phyloP scores from a whole-genome alignment of 2,888 invertebrate species.

The Sussaba pulchella region DNA sequence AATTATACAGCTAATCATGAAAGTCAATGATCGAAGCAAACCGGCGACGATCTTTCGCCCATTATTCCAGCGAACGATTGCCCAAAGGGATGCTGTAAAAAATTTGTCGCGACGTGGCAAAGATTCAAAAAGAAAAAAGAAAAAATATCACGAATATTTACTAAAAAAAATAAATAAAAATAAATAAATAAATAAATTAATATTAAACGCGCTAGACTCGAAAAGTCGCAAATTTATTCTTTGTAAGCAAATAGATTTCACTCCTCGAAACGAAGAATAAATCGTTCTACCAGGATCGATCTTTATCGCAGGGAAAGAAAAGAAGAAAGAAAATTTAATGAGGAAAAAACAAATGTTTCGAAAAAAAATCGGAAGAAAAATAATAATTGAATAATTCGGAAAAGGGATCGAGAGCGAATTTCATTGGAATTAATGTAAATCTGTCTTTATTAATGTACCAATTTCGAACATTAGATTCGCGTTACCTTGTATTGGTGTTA shows the following conservation, averaged over 20 bases:
- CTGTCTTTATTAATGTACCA: constrained; percentile 65
- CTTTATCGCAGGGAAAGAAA: constrained; percentile 29
- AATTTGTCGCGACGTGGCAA: constrained; percentile 28
- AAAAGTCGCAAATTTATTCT: constrained; percentile 49
- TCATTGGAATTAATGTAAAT: constrained; percentile 59
- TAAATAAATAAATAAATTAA: constrained; percentile 4
- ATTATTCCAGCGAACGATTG: constrained; percentile 33
- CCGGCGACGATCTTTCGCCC: constrained; percentile 5
- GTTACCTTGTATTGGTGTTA: constrained; percentile 68
- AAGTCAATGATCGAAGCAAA: constrained; percentile 4
- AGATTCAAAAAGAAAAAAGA: background rate
- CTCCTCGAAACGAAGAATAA: constrained; percentile 31
- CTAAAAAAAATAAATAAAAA: background rate
- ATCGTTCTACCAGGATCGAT: constrained; percentile 37
- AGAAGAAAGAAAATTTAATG: constrained; percentile 12
- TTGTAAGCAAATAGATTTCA: constrained; percentile 47
- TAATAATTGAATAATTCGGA: constrained; percentile 22
- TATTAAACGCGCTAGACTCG: constrained; percentile 26
- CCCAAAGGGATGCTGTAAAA: background rate
- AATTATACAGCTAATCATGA: constrained; percentile 16
- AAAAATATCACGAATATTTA: background rate
- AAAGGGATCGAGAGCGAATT: constrained; percentile 45
- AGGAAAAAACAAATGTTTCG: constrained; percentile 4
- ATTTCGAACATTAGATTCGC: constrained; percentile 65
- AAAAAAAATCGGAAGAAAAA: constrained; percentile 19